Base-by-base conservation (phyloP, 1,140 invertebrate genomes). In the Arctopsyche grandis region DNA sequence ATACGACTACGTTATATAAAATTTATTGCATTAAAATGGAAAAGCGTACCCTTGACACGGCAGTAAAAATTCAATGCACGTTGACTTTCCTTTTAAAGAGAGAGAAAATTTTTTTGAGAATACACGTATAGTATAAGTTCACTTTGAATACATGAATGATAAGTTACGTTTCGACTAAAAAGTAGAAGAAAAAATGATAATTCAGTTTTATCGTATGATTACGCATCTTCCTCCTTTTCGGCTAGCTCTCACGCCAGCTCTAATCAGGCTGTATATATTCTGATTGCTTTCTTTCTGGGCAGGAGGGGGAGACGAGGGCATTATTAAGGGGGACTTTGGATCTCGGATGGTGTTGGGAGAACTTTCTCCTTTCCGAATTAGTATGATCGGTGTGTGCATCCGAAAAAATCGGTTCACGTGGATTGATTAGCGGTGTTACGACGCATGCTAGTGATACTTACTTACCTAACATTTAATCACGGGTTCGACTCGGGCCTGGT, bases 381-480 rank as follows among this genome's bases (percentile, higher is more conserved):
- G 1, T 38, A 38, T 38, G 3, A 7, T 7, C 29, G n/a, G n/a
- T n/a, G n/a, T n/a, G 29, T 38, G 29, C 7, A 38, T 1, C 29
- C 29, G 29, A 38, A 38, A n/a, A n/a, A 38, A 38, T 38, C 29
- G 29, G 29, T n/a, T n/a, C n/a, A n/a, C n/a, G 9, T 66, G 9
- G 24, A 66, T 66, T 66, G 63, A 24, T 66, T 22, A 66, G 9
- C 24, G 63, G 1, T 12, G 10, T 52, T 12, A 16, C 48, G 48
- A 52, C 3, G 63, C 22, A 38, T 9, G 14, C 24, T 48, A 56
- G 48, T 29, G 71, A 74, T 74, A 38, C 69, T 70, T 44, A 73
- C 70, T 73, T 74, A 74, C 71, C 71, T 74, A 74, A 74, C 71
- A 74, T 56, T 56, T 56, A 46, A 74, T 74, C 71, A 74, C 71